Percentiles rank a stretch among this genome's conserved stretches.
Conservation (phyloP, 1,140 invertebrate genomes). For the Hyposmocoma kahamanoa region DNA sequence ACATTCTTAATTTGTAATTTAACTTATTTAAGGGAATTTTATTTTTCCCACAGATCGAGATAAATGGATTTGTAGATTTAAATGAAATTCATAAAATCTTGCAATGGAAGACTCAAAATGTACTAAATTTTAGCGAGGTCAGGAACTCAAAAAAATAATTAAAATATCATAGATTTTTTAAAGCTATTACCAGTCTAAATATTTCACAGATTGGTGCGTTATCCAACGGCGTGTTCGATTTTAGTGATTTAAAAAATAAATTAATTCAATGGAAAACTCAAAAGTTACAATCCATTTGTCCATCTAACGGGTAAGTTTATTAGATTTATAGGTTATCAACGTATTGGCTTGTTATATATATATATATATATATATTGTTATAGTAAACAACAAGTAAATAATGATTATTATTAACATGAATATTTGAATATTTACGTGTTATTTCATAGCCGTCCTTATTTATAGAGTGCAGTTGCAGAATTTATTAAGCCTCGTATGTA, state of each 20-base stretch:
- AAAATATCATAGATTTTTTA: neutral
- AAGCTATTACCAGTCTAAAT: neutral
- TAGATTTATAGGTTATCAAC: no score
- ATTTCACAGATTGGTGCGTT: constrained; percentile 34
- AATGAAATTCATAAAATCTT: constrained; percentile 56
- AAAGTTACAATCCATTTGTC: constrained; percentile 56
- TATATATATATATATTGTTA: no score
- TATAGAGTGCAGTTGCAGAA: constrained; percentile 62
- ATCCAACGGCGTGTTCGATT: constrained; percentile 59
- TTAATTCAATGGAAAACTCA: constrained; percentile 65
- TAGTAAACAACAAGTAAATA: no score
- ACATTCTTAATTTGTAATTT: neutral
- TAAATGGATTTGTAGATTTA: constrained; percentile 44
- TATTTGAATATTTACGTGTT: no score
- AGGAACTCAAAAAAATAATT: constrained; percentile 13
- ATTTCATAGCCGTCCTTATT: no score
- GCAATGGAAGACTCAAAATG: constrained; percentile 49
- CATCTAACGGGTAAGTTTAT: constrained; percentile 51
- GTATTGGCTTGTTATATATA: no score
- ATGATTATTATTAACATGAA: no score
- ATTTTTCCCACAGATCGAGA: constrained; percentile 30
- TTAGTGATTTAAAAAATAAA: constrained; percentile 63
- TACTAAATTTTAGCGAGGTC: constrained; percentile 57
- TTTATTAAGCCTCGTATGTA: constrained; percentile 72
- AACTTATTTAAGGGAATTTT: neutral